Evolutionary conservation across 2,113 vertebrate genomes (phyloP).

Genomic region (Protobothrops flavoviridis): DNA sequence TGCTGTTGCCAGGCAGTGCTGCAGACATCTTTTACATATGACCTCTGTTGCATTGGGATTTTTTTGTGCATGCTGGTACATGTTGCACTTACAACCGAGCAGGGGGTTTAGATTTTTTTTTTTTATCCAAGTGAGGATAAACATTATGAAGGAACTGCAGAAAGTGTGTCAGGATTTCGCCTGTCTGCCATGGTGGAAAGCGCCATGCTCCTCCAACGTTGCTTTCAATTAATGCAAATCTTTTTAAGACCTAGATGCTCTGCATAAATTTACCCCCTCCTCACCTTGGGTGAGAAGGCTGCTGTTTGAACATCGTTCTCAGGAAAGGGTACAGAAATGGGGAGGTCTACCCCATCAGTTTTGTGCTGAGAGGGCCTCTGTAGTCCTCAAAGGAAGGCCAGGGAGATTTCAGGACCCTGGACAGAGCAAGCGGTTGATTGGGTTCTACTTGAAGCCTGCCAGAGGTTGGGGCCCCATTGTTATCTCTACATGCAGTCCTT

Average conservation of each 20-base stretch:
- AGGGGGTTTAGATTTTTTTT: conserved; percentile 31
- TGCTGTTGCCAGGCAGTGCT: background rate
- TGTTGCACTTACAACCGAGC: background rate
- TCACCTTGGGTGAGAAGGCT: background rate
- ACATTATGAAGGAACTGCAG: background rate
- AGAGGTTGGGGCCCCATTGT: background rate
- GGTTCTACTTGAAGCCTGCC: background rate
- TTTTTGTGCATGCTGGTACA: conserved; percentile 8
- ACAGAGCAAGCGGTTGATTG: background rate
- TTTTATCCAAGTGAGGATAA: background rate
- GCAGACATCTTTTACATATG: background rate
- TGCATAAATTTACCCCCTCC: background rate
- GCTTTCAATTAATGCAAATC: background rate
- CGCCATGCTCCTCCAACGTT: background rate
- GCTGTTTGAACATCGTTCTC: background rate
- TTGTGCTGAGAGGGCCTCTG: background rate
- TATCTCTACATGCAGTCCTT: background rate
- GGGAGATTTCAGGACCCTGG: conserved; percentile 1
- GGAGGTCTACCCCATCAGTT: background rate
- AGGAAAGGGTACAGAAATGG: background rate
- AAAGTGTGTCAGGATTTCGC: background rate
- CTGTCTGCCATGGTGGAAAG: background rate
- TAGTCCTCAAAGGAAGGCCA: background rate
- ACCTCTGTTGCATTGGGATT: background rate
- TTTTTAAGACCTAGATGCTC: background rate